Percentiles rank a stretch among this genome's conserved stretches.
Conservation (phyloP, 2,888 invertebrate genomes). For the Clitarchus hookeri region DNA sequence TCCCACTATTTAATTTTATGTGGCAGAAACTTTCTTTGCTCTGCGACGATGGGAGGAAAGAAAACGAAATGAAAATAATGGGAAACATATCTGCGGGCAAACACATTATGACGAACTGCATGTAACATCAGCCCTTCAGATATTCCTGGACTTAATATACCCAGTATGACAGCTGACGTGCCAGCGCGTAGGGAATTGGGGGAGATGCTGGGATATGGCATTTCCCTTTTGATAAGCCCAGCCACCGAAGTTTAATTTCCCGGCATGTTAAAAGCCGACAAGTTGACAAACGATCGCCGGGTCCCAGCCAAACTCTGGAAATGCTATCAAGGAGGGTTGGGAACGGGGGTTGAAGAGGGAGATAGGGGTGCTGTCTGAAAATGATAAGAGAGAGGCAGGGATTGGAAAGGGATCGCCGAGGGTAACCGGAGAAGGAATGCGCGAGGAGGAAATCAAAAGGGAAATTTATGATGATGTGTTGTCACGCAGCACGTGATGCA, state of each 20-base stretch:
- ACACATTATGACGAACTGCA: not conserved
- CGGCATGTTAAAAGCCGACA: conserved; percentile 25
- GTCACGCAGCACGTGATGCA: conserved; percentile 11
- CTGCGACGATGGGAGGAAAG: too few species aligned
- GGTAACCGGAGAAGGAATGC: conserved; percentile 2
- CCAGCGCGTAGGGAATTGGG: not conserved
- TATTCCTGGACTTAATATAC: not conserved
- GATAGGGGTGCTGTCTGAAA: conserved; percentile 5
- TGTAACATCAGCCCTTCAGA: not conserved
- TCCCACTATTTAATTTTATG: too few species aligned
- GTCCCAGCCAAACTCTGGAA: not conserved
- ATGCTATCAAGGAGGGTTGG: not conserved
- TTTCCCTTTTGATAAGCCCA: not conserved
- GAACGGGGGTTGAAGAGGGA: not conserved
- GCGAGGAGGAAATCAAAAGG: conserved; percentile 24
- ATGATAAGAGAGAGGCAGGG: not conserved
- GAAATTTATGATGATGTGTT: conserved; percentile 26
- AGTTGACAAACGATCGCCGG: conserved; percentile 25
- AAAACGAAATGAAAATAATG: too few species aligned
- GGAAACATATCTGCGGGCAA: too few species aligned
- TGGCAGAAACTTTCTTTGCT: too few species aligned
- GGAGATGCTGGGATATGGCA: not conserved
- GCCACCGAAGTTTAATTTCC: conserved; percentile 21
- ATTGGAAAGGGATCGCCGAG: not conserved
- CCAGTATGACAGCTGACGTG: not conserved